Conservation (phyloP, 2,113 vertebrate genomes). For the Pelusios castaneus region DNA sequence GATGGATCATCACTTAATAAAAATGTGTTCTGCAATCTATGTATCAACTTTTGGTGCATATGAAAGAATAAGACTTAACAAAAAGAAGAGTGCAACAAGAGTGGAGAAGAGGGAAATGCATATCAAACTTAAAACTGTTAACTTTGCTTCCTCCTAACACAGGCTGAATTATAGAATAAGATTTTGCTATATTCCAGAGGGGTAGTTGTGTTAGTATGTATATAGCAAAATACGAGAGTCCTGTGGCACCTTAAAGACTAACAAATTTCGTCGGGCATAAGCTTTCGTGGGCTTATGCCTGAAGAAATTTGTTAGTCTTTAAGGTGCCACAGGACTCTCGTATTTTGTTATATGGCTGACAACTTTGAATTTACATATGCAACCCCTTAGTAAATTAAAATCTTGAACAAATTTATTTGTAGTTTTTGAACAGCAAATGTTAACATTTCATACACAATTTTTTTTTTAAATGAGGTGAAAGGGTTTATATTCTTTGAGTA, state of each 20-base stretch:
- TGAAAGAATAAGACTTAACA: neutral
- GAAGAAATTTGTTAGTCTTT: no score
- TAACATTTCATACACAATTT: neutral
- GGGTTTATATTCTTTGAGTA: neutral
- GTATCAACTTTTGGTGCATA: neutral
- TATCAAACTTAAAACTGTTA: neutral
- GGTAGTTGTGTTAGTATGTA: no score
- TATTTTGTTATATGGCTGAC: neutral
- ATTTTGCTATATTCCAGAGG: no score
- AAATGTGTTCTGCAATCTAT: neutral
- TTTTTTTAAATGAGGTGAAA: neutral
- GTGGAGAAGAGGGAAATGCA: neutral
- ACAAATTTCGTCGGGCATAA: no score
- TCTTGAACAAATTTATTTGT: neutral
- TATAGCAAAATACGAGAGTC: no score
- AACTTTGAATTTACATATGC: neutral
- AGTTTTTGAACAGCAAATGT: neutral
- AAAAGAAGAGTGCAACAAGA: neutral
- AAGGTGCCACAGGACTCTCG: no score
- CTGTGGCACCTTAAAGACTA: no score
- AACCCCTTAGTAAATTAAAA: neutral
- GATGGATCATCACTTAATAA: neutral
- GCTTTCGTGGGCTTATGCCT: no score
- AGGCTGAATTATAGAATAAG: neutral
- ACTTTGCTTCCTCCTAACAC: neutral